Conservation (phyloP, 2,888 invertebrate genomes). For the Tiliacea aurago region DNA sequence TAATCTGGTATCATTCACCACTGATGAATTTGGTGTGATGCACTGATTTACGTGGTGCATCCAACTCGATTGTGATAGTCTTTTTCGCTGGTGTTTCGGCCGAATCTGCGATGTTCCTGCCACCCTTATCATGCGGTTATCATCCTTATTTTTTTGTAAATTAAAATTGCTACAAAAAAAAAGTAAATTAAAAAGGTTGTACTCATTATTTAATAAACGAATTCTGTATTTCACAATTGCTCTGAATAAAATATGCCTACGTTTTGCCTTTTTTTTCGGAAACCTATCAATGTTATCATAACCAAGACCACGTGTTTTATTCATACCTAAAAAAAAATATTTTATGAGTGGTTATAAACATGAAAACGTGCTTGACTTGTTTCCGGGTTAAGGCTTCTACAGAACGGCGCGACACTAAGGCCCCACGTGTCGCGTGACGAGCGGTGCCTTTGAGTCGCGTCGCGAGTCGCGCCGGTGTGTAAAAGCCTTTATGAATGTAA, state of each 20-base stretch:
- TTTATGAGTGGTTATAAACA: conserved; percentile 54
- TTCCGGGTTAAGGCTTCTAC: conserved; percentile 39
- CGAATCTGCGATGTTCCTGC: neutral
- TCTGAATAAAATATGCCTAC: neutral
- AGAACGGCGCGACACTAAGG: no score
- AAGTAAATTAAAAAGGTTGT: neutral
- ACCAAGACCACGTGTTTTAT: conserved; percentile 22
- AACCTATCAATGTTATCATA: neutral
- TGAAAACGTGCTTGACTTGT: conserved; percentile 34
- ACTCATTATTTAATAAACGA: neutral
- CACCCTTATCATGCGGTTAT: neutral
- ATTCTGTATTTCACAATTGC: neutral
- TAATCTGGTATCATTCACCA: conserved; percentile 55
- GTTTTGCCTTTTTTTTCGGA: neutral
- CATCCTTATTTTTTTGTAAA: no score
- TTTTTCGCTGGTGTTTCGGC: conserved; percentile 10
- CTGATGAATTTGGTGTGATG: conserved; percentile 38
- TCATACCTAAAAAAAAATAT: conserved; percentile 23
- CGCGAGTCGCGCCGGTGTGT: no score
- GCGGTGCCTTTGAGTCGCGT: no score
- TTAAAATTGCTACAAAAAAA: neutral
- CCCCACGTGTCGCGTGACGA: no score
- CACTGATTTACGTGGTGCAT: conserved; percentile 24
- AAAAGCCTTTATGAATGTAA: no score
- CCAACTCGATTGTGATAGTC: neutral